A percentile compares a stretch with the other conserved stretches of the same genome.
phyloP scores from a whole-genome alignment of 2,113 vertebrate species.

The Oostethus manadensis region DNA sequence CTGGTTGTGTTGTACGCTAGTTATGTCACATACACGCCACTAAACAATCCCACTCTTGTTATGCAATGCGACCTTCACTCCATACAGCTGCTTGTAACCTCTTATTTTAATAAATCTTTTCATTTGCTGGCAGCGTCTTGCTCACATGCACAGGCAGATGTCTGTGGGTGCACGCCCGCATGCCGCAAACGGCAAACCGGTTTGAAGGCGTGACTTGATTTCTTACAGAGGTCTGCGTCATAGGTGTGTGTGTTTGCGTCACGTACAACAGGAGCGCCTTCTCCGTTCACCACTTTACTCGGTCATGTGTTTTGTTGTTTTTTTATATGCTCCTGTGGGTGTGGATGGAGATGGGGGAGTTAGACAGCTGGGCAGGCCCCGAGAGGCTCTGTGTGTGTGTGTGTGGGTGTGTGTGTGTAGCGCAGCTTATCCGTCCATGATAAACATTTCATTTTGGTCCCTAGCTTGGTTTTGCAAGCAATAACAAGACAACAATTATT shows the following conservation, averaged over 20 bases:
- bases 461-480: no score
- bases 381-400: constrained; percentile 32
- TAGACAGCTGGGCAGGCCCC: constrained; percentile 61
- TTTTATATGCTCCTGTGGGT: constrained; percentile 43
- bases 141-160: constrained; percentile 32
- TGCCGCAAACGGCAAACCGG: constrained; percentile 19
- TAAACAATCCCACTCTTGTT: constrained; percentile 27
- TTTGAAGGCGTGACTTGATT: constrained; percentile 40
- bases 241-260: constrained; percentile 15
- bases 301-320: constrained; percentile 58
- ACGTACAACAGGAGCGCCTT: constrained; percentile 30
- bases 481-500: no score
- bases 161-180: constrained; percentile 31
- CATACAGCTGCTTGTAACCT: constrained; percentile 57
- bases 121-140: constrained; percentile 15
- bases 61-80: constrained; percentile 59
- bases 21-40: constrained; percentile 39
- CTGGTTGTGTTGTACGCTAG: background rate
- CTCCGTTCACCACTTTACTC: constrained; percentile 35
- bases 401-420: constrained; percentile 13
- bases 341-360: constrained; percentile 50
- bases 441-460: constrained; percentile 8
- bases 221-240: background rate
- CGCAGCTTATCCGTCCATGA: constrained; percentile 53
- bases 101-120: background rate